Base-by-base conservation (phyloP, 1,140 invertebrate species). In the Ceratosolen fusciceps region DNA sequence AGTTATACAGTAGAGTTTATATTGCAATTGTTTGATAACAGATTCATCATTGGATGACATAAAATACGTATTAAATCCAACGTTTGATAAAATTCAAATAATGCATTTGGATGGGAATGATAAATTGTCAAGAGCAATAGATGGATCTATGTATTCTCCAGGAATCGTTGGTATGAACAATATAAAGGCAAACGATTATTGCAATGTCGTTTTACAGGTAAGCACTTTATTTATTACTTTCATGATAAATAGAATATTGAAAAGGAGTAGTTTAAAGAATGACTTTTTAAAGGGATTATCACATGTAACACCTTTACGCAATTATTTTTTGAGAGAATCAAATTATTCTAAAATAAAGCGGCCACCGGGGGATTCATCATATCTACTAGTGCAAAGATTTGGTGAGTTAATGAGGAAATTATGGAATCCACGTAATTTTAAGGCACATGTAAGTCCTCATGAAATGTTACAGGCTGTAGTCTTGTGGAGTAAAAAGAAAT, bases 391-490 rank as follows among this genome's bases (percentile, higher is more conserved):
- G 0, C 97, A 99, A 88, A 92, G 99, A 73, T 99, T 99, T 91
- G 99, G 98, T 3, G 99, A 99, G 89, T 91, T 99, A 10, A 94
- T 99, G 89, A 90, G 99, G 7, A 99, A 99, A 90, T 91, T 99
- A 82, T 99, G 99, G 99, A 99, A 99, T 91, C 98, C 98, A 0
- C 91, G 97, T 77, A 99, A 99, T 87, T 99, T 99, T 87, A 99
- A 99, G 91, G 96, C 98, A 7, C 99, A 99, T 87, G 99, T 99
- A 1, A 99, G 98, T 72, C 99, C 99, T 0, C 99, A 99, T 90
- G 99, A 99, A 92, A 99, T 99, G 98, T 90, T 99, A 19, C 99
- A 99, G 90, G 97, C 99, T 47, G 98, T 99, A 43, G 98, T 99
- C 1, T 90, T 99, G 10, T 99, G 98, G 95, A 99, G 97, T 84